Conservation (phyloP, 2,113 vertebrate genomes). For the Grammomys surdaster region DNA sequence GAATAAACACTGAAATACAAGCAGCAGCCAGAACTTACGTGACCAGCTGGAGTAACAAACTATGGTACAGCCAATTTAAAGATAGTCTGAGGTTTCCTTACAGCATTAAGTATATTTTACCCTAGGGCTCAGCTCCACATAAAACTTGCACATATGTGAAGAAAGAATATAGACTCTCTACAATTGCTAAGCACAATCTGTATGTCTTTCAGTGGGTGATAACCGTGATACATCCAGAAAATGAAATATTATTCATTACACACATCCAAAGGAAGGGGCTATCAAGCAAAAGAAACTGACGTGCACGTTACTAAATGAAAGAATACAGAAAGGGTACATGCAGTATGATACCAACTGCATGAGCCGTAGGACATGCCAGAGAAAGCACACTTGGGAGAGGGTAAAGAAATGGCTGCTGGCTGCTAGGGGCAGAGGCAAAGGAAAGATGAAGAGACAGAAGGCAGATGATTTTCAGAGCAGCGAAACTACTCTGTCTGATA, state of each 20-base stretch:
- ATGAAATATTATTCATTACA: neutral
- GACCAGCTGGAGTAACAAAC: neutral
- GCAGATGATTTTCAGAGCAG: neutral
- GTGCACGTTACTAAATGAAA: neutral
- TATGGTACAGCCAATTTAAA: neutral
- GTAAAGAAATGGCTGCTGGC: neutral
- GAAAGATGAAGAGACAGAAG: neutral
- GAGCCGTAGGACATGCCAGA: neutral
- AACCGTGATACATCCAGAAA: neutral
- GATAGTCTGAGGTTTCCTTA: neutral
- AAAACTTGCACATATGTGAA: neutral
- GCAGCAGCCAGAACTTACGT: too few relatives aligned
- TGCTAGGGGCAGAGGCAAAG: neutral
- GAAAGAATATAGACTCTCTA: neutral
- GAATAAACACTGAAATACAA: neutral
- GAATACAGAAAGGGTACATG: neutral
- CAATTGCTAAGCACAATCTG: neutral
- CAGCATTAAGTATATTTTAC: neutral
- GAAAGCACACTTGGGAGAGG: neutral
- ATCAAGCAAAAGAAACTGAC: neutral
- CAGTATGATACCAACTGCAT: neutral
- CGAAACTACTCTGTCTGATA: neutral
- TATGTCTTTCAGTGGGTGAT: neutral
- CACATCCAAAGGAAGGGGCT: neutral
- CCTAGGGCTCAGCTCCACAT: neutral